Evolutionary conservation across 53 echinoderm and acorn worm species (phyloP).

Genomic region (Mesocentrotus franciscanus): DNA sequence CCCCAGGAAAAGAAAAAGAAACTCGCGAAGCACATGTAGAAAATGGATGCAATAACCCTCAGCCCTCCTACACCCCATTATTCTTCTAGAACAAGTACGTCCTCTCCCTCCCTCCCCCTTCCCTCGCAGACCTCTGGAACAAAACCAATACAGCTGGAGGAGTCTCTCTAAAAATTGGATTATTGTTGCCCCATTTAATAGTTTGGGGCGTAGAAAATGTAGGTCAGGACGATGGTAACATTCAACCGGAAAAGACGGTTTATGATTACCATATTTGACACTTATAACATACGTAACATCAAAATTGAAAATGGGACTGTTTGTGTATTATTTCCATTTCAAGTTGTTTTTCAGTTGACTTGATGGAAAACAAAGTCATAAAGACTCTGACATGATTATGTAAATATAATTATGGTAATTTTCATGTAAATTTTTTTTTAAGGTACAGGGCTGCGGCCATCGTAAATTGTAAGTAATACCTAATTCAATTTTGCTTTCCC

Average conservation of each 20-base stretch:
- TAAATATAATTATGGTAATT: not conserved
- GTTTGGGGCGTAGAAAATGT: no score
- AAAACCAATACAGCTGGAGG: not conserved
- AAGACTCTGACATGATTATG: no score
- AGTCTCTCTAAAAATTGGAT: no score
- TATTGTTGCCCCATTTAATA: no score
- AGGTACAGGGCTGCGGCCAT: not conserved
- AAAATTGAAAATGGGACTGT: not conserved
- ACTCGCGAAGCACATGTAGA: no score
- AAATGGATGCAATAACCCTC: no score
- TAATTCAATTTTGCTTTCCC: not conserved
- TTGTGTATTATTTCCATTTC: not conserved
- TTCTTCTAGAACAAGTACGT: not conserved
- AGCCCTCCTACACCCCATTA: no score
- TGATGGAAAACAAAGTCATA: not conserved
- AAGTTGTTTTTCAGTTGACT: not conserved
- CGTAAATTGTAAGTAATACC: not conserved
- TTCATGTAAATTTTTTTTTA: not conserved
- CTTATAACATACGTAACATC: not conserved
- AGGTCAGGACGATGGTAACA: no score
- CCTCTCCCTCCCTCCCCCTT: not conserved
- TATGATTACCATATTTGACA: not conserved
- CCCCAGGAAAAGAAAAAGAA: no score
- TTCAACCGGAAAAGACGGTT: no score
- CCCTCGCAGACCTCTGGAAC: not conserved